Evolutionary conservation across 2,888 invertebrate genomes (phyloP).

Genomic region (Phyllotreta cruciferae): DNA sequence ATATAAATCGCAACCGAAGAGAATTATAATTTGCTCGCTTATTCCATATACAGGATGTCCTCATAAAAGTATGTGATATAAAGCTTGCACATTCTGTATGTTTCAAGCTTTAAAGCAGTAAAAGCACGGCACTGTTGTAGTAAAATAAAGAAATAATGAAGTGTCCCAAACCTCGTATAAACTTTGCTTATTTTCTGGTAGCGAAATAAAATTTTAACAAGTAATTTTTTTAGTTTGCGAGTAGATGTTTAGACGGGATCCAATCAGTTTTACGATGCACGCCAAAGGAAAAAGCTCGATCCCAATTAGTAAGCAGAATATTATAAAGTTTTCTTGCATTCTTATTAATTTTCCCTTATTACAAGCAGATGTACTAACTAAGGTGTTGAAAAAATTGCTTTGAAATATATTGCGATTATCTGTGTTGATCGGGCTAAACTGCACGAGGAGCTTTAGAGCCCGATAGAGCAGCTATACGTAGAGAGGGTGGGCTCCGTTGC

Average conservation of each 20-base stretch:
- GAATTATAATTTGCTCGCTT: no score
- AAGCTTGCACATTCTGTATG: no score
- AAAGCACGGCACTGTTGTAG: constrained; percentile 24
- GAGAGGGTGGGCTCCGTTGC: constrained; percentile 49
- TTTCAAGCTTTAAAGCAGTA: no score
- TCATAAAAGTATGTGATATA: no score
- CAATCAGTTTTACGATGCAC: constrained; percentile 7
- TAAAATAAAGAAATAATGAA: constrained; percentile 54
- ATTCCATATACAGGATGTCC: no score
- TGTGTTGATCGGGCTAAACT: constrained; percentile 12
- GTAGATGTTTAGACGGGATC: constrained; percentile 24
- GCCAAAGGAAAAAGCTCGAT: neutral
- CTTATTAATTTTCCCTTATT: neutral
- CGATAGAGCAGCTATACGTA: constrained; percentile 21
- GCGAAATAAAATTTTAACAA: constrained; percentile 56
- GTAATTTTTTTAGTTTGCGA: constrained; percentile 49
- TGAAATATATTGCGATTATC: neutral
- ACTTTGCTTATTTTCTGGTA: constrained; percentile 58
- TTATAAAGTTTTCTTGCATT: neutral
- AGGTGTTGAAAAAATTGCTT: neutral
- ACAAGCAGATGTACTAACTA: neutral
- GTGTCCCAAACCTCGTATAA: constrained; percentile 56
- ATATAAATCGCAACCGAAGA: no score
- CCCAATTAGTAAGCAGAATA: neutral
- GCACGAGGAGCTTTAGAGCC: constrained; percentile 20